Base-by-base conservation (phyloP, 2,888 invertebrate species). In the Ischnura elegans region DNA sequence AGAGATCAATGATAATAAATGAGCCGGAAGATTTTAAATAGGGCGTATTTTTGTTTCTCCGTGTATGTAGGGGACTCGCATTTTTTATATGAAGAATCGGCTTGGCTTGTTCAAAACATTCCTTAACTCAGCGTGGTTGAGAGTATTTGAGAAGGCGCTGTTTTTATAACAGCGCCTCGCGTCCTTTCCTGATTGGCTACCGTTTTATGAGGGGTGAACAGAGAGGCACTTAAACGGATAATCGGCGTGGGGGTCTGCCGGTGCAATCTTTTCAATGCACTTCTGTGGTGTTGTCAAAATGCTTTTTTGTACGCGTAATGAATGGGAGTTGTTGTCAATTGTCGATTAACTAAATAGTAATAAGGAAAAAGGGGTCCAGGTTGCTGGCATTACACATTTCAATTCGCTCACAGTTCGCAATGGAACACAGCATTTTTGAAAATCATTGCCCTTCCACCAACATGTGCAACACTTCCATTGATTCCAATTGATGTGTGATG, bases 241-340 rank as follows among this genome's bases (percentile, higher is more conserved):
- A n/a, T 36, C 76, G 76, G 76, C 29, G 76, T 76, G 36, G 66
- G 29, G 76, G 76, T 36, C 76, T 16, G 76, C 76, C 36, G 76
- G 76, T 76, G 13, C 76, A 36, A 36, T 76, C 76, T 76, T 76
- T 29, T 61, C 61, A 8, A 36, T 25, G 36, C 76, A 36, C 36
- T 36, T 36, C 29, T 36, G 76, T 76, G 76, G 76, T 76, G 76
- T 76, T 76, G 76, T 76, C 76, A 76, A 76, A 51, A 36, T 76
- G 76, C 76, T 76, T 76, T 61, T 76, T 76, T 76, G 76, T 76
- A 76, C 76, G 76, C 76, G 76, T 76, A 36, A 76, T 76, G 36
- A 76, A 76, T 76, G 76, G 76, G 76, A 29, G 76, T 76, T 25
- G 61, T 76, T 36, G 76, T 76, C 76, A 76, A 76, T 76, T 76